These are phyloP conservation scores for Eupithecia tripunctaria DNA, from an alignment of 2,888 invertebrate species.

Conservation along the genomic window DNA sequence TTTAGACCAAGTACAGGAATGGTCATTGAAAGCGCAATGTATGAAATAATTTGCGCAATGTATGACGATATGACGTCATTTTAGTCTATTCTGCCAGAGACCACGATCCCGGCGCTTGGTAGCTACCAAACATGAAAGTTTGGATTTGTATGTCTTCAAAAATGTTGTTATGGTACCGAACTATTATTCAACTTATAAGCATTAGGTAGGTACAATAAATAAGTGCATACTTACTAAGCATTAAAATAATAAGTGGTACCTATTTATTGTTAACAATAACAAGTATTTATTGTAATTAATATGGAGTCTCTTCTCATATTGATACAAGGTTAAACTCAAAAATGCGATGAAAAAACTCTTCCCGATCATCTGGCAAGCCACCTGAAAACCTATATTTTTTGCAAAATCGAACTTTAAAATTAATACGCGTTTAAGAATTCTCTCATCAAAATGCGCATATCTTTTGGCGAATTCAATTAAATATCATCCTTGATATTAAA, in stretches of 20 bases:
- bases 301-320: conserved; percentile 8
- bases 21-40: no score
- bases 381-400: conserved; percentile 36
- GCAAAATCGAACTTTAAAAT: conserved; percentile 43
- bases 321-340: conserved; percentile 23
- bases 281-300: conserved; percentile 4
- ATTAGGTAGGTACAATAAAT: no score
- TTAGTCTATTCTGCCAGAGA: no score
- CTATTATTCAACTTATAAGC: no score
- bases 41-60: no score
- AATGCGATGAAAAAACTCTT: conserved; percentile 31
- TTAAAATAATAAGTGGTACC: neutral
- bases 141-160: no score
- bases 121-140: no score
- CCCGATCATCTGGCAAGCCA: conserved; percentile 32
- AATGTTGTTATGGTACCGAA: no score
- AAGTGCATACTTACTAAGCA: no score
- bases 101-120: no score
- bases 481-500: conserved; percentile 63
- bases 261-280: neutral
- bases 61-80: no score
- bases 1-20: no score
- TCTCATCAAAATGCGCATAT: conserved; percentile 49
- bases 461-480: conserved; percentile 61
- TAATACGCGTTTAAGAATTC: conserved; percentile 42